Base-by-base conservation (phyloP, 2,113 vertebrate species). In the Argyrosomus japonicus region DNA sequence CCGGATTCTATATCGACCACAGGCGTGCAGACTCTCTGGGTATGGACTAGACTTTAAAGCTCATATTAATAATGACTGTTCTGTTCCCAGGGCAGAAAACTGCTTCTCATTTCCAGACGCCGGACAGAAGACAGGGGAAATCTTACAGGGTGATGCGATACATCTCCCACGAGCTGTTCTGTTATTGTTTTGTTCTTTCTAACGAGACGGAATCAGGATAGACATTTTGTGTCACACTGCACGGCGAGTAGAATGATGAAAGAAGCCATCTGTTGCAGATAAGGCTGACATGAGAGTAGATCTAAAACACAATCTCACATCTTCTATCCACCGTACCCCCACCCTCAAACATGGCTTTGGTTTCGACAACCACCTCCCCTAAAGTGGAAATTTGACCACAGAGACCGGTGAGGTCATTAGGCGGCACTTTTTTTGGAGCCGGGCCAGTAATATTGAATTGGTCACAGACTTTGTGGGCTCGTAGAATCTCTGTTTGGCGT, bases 391-490 rank as follows among this genome's bases (percentile, higher is more conserved):
- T 70, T 25, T 60, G 45, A 83, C 27, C 53, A 65, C 36, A 58
- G 14, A 77, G 45, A 53, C 21, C 48, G 61, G 36, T 86, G 75
- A 89, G 21, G 75, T 81, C 83, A 81, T 63, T 27, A 53, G 73
- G 57, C 47, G 1, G 57, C 80, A 51, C 54, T 68, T 47, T 36
- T 36, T 25, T 21, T 78, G 88, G 71, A 71, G 3, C 17, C 11
- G 17, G 10, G 63, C 70, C 77, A 67, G 63, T 50, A 45, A 65
- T 21, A 23, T 19, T 43, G 58, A 68, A 82, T 79, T 71, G 43
- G 68, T 78, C 69, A 21, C 79, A 89, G 80, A 82, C 83, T 60
- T 86, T 65, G 77, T 40, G 77, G 62, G 36, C 32, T 88, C 11
- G 9, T 25, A 0, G 8, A 74, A 43, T 74, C 68, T 74, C 58